Conservation (phyloP, 2,888 invertebrate genomes). For the Agrotis segetum region DNA sequence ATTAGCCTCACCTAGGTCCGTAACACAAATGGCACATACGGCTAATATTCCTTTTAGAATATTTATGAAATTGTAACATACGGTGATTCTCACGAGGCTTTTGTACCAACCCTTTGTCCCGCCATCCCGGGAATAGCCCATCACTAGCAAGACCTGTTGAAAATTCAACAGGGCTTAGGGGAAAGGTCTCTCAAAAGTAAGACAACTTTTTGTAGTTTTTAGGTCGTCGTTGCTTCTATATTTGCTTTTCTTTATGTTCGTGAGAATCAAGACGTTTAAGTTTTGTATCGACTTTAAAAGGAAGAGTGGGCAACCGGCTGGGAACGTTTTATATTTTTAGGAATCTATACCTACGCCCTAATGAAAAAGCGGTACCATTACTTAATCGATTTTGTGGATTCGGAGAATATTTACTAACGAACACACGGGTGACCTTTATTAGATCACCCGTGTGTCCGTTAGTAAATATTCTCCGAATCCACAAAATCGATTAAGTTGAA, state of each 20-base stretch:
- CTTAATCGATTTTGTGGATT: too few species aligned
- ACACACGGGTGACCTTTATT: too few species aligned
- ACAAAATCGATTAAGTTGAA: too few species aligned
- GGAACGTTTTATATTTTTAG: too few species aligned
- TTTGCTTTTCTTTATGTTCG: not conserved
- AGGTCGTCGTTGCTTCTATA: not conserved
- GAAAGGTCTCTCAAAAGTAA: not conserved
- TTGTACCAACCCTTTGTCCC: constrained; percentile 20
- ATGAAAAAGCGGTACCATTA: too few species aligned
- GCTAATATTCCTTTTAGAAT: constrained; percentile 35
- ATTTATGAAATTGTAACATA: constrained; percentile 43
- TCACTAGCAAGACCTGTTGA: constrained; percentile 36
- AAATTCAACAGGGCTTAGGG: constrained; percentile 49
- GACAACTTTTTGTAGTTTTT: not conserved
- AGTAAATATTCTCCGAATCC: too few species aligned
- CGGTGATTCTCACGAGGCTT: constrained; percentile 12
- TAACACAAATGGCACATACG: constrained; percentile 21
- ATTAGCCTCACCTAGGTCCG: not conserved
- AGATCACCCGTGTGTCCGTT: too few species aligned
- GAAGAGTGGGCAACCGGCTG: not conserved
- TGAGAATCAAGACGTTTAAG: not conserved
- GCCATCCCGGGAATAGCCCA: constrained; percentile 16
- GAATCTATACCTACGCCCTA: too few species aligned
- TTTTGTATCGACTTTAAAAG: not conserved
- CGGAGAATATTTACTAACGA: too few species aligned